Evolutionary conservation across 2,888 invertebrate genomes (phyloP).

Genomic region (Pachycephus smyrnensis): DNA sequence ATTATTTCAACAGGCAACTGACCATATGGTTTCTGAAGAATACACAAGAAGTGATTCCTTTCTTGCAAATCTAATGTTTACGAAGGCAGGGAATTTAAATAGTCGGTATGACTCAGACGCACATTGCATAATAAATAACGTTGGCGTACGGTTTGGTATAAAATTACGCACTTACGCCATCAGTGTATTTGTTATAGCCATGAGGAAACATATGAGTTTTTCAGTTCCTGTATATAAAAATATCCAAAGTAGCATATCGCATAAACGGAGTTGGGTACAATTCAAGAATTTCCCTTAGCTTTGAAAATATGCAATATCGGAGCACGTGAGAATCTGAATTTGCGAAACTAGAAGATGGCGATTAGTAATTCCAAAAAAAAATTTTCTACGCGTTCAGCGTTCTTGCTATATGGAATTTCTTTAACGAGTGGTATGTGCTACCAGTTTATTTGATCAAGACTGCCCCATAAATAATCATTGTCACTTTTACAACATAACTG

Average conservation of each 20-base stretch:
- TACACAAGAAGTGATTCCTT: not conserved
- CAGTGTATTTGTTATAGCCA: not conserved
- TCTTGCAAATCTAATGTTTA: slow-evolving; percentile 10
- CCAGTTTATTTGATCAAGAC: not conserved
- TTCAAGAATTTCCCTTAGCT: not conserved
- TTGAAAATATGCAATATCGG: not conserved
- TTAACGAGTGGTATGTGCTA: not conserved
- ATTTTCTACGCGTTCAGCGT: not conserved
- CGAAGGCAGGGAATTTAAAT: slow-evolving; percentile 21
- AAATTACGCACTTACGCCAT: slow-evolving; percentile 27
- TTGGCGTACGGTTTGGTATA: slow-evolving; percentile 24
- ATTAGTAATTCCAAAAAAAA: not conserved
- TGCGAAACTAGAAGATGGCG: not conserved
- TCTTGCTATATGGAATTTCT: not conserved
- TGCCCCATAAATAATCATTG: not conserved
- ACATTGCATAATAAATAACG: slow-evolving; percentile 33
- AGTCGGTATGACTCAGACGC: slow-evolving; percentile 26
- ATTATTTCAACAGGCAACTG: not conserved
- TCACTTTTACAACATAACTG: not conserved
- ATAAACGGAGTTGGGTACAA: no score
- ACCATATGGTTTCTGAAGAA: not conserved
- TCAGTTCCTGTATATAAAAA: not conserved
- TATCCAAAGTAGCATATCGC: no score
- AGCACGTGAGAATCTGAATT: not conserved
- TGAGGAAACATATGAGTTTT: not conserved